These are phyloP conservation scores for Phengaris arion DNA, from an alignment of 2,888 invertebrate species.

Conservation along the genomic window DNA sequence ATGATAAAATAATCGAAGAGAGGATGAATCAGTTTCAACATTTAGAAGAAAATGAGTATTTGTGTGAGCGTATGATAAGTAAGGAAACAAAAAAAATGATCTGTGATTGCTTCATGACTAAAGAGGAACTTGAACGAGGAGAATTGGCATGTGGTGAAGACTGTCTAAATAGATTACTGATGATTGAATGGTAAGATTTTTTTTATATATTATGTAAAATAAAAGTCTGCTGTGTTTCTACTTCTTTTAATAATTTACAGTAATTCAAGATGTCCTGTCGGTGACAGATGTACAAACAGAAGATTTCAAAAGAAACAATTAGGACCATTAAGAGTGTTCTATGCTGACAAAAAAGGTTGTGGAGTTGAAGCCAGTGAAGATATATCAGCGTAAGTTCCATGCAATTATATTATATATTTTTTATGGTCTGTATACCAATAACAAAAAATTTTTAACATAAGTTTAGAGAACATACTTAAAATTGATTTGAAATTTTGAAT, in stretches of 20 bases:
- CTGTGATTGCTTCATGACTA: conserved; percentile 95
- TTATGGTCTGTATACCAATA: background rate
- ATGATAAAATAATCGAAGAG: conserved; percentile 73
- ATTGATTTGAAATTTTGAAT: too few relatives aligned
- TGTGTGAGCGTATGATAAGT: conserved; percentile 90
- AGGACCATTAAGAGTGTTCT: conserved; percentile 91
- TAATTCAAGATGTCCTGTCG: conserved; percentile 93
- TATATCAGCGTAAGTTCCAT: conserved; percentile 82
- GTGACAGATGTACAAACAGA: conserved; percentile 95
- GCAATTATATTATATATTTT: background rate
- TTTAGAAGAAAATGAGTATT: conserved; percentile 92
- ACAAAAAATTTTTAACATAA: background rate
- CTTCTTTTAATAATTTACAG: conserved; percentile 73
- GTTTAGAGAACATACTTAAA: background rate
- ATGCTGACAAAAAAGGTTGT: conserved; percentile 96
- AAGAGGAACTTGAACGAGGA: conserved; percentile 91
- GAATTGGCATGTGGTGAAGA: conserved; percentile 96
- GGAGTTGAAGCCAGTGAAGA: conserved; percentile 90
- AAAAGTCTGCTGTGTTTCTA: background rate
- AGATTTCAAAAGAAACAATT: conserved; percentile 94
- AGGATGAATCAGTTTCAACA: conserved; percentile 87
- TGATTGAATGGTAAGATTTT: conserved; percentile 95
- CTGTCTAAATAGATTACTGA: conserved; percentile 96
- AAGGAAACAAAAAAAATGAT: conserved; percentile 96
- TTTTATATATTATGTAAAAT: conserved; percentile 15